Conservation (phyloP, 1,140 invertebrate species). For the Eumaeus atala region DNA sequence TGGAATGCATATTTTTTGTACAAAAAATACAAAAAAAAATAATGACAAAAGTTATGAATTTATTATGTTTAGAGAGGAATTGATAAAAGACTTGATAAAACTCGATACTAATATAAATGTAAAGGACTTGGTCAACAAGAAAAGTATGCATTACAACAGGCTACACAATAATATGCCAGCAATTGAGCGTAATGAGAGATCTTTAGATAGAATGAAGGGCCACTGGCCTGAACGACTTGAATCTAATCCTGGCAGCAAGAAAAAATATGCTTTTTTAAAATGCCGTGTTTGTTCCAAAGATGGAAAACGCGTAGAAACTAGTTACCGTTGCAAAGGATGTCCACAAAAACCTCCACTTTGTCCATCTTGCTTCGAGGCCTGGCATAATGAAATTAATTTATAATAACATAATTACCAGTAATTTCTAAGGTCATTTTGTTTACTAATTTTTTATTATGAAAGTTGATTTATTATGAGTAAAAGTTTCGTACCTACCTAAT, state of each 20-base stretch:
- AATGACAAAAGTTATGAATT: slow-evolving; percentile 15
- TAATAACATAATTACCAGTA: slow-evolving; percentile 13
- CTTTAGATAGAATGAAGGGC: slow-evolving; percentile 13
- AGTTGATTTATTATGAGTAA: slow-evolving; percentile 15
- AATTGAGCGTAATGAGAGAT: slow-evolving; percentile 15
- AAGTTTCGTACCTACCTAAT: slow-evolving; percentile 15
- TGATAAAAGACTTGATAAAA: slow-evolving; percentile 15
- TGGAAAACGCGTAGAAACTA: slow-evolving; percentile 20
- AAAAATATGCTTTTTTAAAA: slow-evolving; percentile 22
- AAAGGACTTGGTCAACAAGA: slow-evolving; percentile 19
- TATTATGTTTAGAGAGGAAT: slow-evolving; percentile 9
- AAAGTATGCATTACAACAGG: slow-evolving; percentile 19
- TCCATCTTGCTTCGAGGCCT: slow-evolving; percentile 24
- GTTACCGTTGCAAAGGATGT: slow-evolving; percentile 26
- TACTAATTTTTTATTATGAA: slow-evolving; percentile 12
- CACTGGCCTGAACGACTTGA: slow-evolving; percentile 23
- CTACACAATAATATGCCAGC: slow-evolving; percentile 13
- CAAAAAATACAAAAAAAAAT: too few species aligned
- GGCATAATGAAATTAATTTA: slow-evolving; percentile 13
- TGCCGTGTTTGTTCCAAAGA: slow-evolving; percentile 19
- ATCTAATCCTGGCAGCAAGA: slow-evolving; percentile 7
- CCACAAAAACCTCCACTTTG: slow-evolving; percentile 23
- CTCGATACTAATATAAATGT: slow-evolving; percentile 12
- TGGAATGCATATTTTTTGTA: too few species aligned
- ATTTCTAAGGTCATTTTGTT: slow-evolving; percentile 15